Evolutionary conservation across 2,113 vertebrate species (phyloP).

Genomic region (Heteronetta atricapilla): DNA sequence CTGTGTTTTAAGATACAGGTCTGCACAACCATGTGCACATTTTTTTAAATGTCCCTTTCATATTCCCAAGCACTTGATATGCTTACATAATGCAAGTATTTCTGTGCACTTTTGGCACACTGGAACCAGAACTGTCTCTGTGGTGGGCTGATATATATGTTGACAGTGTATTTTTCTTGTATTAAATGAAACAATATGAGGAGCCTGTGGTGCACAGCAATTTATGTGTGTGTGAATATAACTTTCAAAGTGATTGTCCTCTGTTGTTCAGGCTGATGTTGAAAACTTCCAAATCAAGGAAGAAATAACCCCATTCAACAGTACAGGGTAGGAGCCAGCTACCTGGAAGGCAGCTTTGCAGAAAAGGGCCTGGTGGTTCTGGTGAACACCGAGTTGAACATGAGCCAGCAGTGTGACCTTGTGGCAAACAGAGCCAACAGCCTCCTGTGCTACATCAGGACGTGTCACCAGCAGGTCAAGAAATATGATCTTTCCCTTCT

Average conservation of each 20-base stretch:
- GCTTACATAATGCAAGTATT: slow-evolving; percentile 28
- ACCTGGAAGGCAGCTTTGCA: not conserved
- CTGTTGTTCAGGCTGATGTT: not conserved
- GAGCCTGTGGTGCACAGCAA: not conserved
- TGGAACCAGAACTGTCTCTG: slow-evolving; percentile 21
- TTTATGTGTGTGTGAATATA: not conserved
- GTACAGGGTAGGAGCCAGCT: not conserved
- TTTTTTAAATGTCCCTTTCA: not conserved
- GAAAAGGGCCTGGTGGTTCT: not conserved
- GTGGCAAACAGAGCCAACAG: not conserved
- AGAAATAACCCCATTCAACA: not conserved
- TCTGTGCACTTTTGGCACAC: not conserved
- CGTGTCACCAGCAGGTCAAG: not conserved
- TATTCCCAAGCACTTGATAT: not conserved
- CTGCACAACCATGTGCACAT: not conserved
- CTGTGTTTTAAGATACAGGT: not conserved
- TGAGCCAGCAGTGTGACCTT: not conserved
- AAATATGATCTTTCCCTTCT: not conserved
- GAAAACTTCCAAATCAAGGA: not conserved
- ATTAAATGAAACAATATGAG: not conserved
- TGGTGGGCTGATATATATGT: slow-evolving; percentile 28
- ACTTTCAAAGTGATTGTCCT: not conserved
- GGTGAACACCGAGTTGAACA: not conserved
- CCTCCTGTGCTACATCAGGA: not conserved
- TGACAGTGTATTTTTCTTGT: not conserved